A percentile compares a stretch with the other conserved stretches of the same genome.
phyloP scores from a whole-genome alignment of 2,888 invertebrate species.

The Macrophya alboannulata region DNA sequence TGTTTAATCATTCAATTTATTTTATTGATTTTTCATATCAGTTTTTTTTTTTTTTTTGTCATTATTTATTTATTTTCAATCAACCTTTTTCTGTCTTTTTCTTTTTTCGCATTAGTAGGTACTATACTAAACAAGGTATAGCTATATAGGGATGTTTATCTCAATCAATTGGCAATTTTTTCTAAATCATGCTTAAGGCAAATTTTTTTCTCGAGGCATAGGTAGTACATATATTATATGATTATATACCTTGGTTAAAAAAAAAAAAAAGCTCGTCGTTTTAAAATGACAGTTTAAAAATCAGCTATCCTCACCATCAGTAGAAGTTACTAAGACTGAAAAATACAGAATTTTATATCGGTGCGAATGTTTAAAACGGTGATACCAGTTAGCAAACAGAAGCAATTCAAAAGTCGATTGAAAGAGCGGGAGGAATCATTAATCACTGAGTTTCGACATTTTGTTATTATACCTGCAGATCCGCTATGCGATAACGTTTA shows the following conservation, averaged over 20 bases:
- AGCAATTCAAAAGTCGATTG: constrained; percentile 9
- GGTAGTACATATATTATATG: not conserved
- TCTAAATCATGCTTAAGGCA: not conserved
- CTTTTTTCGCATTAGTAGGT: not conserved
- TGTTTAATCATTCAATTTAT: not conserved
- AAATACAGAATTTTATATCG: constrained; percentile 9
- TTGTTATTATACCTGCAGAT: constrained; percentile 29
- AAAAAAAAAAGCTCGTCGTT: not conserved
- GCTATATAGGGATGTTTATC: not conserved
- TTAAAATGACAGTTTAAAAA: constrained; percentile 18
- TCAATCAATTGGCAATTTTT: not conserved
- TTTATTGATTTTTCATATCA: not conserved
- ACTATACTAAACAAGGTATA: not conserved
- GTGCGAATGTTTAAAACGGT: not conserved
- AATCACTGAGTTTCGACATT: constrained; percentile 50
- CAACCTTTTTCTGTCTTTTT: not conserved
- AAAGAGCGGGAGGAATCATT: not conserved
- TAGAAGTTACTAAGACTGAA: constrained; percentile 15
- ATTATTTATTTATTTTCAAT: not conserved
- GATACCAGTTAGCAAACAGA: constrained; percentile 9
- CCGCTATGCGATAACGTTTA: constrained; percentile 8
- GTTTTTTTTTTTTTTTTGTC: not conserved
- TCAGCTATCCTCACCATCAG: not conserved
- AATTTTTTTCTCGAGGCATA: not conserved
- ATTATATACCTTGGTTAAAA: not conserved